phyloP scores from a whole-genome alignment of 2,888 invertebrate species.

The Heliconius cydno region DNA sequence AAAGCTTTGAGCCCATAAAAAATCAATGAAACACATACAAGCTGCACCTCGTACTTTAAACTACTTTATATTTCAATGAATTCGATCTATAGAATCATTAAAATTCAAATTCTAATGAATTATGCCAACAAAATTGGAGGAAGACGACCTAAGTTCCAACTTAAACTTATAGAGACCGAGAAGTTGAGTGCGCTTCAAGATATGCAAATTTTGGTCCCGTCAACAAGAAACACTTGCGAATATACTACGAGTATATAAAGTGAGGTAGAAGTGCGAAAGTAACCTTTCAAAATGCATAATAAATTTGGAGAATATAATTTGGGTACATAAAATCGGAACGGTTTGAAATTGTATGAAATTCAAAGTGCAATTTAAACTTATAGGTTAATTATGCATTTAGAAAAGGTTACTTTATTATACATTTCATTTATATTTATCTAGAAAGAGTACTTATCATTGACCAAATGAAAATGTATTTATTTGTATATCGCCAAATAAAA shows the following conservation, averaged over 20 bases:
- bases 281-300: not conserved
- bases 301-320: not conserved
- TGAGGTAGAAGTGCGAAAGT: not conserved
- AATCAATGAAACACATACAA: not conserved
- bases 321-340: not conserved
- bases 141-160: constrained; percentile 33
- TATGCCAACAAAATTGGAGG: constrained; percentile 23
- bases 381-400: too few relatives aligned
- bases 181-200: constrained; percentile 51
- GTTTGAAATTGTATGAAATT: too few relatives aligned
- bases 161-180: constrained; percentile 19
- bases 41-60: not conserved
- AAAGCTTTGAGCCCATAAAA: not conserved
- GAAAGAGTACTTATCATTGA: too few relatives aligned
- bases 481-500: too few relatives aligned
- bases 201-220: constrained; percentile 54
- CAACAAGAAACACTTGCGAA: constrained; percentile 22
- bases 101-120: constrained; percentile 16
- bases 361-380: too few relatives aligned
- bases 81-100: not conserved
- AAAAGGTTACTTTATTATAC: too few relatives aligned
- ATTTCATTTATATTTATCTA: too few relatives aligned
- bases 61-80: not conserved
- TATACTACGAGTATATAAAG: constrained; percentile 1
- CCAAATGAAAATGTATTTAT: too few relatives aligned